phyloP scores from a whole-genome alignment of 2,113 vertebrate species.

The Chloropsis hardwickii region DNA sequence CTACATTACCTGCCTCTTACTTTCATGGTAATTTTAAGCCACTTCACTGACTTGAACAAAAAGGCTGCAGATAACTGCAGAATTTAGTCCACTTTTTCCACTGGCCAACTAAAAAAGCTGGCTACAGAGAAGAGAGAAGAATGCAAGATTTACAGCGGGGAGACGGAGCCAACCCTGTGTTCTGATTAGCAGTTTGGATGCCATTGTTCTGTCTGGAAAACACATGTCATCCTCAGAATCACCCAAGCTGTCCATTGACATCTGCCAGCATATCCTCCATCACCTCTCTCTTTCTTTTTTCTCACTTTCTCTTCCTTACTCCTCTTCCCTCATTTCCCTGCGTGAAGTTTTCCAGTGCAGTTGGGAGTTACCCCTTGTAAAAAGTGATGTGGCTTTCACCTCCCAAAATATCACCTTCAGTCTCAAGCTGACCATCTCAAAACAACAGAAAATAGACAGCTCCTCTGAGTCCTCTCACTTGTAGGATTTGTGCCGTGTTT shows the following conservation, averaged over 20 bases:
- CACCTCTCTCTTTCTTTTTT: background rate
- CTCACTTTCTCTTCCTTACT: background rate
- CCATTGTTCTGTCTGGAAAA: conserved; percentile 67
- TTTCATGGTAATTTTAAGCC: background rate
- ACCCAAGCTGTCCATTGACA: conserved; percentile 62
- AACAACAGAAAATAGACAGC: background rate
- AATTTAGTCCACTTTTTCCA: background rate
- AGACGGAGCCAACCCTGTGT: background rate
- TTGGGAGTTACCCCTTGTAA: background rate
- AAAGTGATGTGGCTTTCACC: background rate
- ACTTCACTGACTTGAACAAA: background rate
- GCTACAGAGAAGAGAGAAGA: conserved; percentile 1
- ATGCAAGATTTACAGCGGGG: background rate
- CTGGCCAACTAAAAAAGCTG: background rate
- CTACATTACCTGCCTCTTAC: background rate
- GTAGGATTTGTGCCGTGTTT: background rate
- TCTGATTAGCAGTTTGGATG: conserved; percentile 65
- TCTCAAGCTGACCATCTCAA: background rate
- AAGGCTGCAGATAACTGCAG: background rate
- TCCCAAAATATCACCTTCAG: background rate
- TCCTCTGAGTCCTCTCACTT: background rate
- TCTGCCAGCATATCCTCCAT: conserved; percentile 42
- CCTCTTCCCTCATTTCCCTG: background rate
- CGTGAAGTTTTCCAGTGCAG: background rate
- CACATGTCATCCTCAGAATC: conserved; percentile 56